A percentile compares a stretch with the other conserved stretches of the same genome.
These are phyloP conservation scores for Mus musculus DNA, from an alignment of 2,113 vertebrate genomes.

Conservation along the genomic window DNA sequence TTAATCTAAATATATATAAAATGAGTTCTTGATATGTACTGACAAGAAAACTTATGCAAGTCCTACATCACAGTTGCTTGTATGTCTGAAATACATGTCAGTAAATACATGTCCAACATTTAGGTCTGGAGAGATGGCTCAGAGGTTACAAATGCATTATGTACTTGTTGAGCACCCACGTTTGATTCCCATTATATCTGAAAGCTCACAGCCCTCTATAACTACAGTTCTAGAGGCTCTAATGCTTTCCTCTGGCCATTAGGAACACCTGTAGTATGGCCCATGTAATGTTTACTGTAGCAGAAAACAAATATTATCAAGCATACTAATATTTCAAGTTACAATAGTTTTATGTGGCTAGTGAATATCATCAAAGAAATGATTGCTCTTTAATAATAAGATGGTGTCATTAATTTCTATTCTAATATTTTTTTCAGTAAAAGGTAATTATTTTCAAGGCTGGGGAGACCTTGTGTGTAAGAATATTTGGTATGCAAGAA, in stretches of 20 bases:
- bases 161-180: fast-evolving
- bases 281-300: too few species aligned
- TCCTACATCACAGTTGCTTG: neutral
- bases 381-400: neutral
- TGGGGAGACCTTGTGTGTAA: too few species aligned
- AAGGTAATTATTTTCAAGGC: neutral
- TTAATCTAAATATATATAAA: neutral
- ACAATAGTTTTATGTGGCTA: neutral
- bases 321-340: neutral
- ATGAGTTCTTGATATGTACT: neutral
- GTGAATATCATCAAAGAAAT: neutral
- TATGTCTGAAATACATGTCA: neutral
- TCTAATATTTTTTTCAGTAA: neutral
- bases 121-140: too few species aligned
- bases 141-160: neutral
- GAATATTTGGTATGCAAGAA: neutral
- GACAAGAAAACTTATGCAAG: neutral
- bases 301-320: neutral
- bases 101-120: neutral
- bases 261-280: neutral
- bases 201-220: too few species aligned
- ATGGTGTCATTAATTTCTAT: neutral
- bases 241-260: neutral
- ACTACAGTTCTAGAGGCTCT: neutral
- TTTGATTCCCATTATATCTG: neutral